Evolutionary conservation across 2,797 vertebrate species (phyloP).

Genomic region (Margarornis squamiger): DNA sequence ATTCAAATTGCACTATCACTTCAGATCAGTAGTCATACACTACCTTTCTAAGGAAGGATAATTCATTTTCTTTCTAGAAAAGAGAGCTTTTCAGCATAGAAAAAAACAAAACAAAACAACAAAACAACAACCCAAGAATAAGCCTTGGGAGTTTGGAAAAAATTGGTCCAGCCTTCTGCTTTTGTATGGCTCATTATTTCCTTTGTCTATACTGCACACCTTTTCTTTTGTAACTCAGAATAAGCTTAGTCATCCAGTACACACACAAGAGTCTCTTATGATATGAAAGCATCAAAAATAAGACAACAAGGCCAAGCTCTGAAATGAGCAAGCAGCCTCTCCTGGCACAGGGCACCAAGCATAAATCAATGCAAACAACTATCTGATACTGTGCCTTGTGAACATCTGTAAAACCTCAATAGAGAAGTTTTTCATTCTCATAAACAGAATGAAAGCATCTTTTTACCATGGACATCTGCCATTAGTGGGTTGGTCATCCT

Average conservation of each 20-base stretch:
- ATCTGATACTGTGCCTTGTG: not conserved
- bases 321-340: not conserved
- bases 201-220: not conserved
- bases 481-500: not conserved
- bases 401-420: not conserved
- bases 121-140: not conserved
- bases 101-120: not conserved
- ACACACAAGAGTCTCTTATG: not conserved
- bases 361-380: not conserved
- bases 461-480: not conserved
- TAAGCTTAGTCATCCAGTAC: not conserved
- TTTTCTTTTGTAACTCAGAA: not conserved
- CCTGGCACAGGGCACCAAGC: not conserved
- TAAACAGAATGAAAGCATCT: conserved; percentile 18
- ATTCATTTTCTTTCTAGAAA: not conserved
- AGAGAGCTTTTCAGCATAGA: not conserved
- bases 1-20: not conserved
- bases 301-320: not conserved
- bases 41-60: not conserved
- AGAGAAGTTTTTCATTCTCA: not conserved
- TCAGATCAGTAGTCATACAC: not conserved
- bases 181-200: not conserved
- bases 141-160: not conserved
- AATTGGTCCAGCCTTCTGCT: not conserved
- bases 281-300: not conserved